These are phyloP conservation scores for Huso huso DNA, from an alignment of 2,797 vertebrate genomes.

Conservation along the genomic window DNA sequence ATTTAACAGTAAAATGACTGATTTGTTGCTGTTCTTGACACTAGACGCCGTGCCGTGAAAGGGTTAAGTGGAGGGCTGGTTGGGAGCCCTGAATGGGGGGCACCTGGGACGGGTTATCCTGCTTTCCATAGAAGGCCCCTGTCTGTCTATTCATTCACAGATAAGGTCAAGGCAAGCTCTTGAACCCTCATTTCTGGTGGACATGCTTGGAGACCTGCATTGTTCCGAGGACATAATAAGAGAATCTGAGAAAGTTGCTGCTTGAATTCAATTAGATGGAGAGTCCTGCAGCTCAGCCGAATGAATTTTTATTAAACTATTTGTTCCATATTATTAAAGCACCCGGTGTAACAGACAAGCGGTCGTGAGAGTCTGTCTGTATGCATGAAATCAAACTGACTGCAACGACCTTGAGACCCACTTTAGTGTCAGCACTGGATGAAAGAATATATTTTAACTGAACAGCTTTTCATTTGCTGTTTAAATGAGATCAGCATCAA, in stretches of 20 bases:
- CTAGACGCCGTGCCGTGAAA: too few species aligned
- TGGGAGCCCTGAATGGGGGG: too few species aligned
- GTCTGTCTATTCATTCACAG: neutral
- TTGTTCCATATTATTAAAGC: neutral
- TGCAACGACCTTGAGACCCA: neutral
- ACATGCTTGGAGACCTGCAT: neutral
- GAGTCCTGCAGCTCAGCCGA: neutral
- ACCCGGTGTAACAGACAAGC: too few species aligned
- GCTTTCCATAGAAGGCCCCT: neutral
- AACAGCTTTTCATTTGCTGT: neutral
- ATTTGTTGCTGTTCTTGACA: too few species aligned
- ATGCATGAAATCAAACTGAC: slow-evolving; percentile 8
- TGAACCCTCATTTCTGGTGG: neutral
- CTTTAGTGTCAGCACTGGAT: too few species aligned
- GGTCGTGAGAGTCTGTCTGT: too few species aligned
- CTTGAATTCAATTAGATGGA: neutral
- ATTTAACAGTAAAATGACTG: too few species aligned
- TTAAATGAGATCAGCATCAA: too few species aligned
- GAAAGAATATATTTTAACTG: neutral
- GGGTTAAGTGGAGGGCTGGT: too few species aligned
- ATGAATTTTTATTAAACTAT: neutral
- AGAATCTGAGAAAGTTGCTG: neutral
- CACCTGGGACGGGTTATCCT: neutral
- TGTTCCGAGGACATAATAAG: neutral
- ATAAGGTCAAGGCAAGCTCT: neutral